Conservation (phyloP, 2,888 invertebrate genomes). For the Euspilapteryx auroguttella region DNA sequence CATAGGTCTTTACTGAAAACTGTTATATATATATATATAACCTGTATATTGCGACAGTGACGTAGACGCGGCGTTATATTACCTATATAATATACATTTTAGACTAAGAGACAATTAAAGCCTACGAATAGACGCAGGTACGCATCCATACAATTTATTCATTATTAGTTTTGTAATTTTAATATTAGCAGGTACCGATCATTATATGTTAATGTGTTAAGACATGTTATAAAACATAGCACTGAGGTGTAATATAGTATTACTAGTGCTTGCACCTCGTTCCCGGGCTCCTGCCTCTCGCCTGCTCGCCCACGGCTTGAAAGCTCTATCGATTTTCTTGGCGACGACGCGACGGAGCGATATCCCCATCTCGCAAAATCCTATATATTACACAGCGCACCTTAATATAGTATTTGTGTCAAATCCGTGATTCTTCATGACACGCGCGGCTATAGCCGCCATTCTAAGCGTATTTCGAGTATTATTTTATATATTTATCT, state of each 20-base stretch:
- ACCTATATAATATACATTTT: constrained; percentile 51
- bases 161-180: constrained; percentile 23
- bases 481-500: constrained; percentile 4
- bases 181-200: constrained; percentile 49
- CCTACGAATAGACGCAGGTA: constrained; percentile 58
- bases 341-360: too few relatives aligned
- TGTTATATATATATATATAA: too few relatives aligned
- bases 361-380: too few relatives aligned
- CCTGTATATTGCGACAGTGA: constrained; percentile 10
- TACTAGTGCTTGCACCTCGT: constrained; percentile 51
- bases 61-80: constrained; percentile 17
- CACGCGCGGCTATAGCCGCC: too few relatives aligned
- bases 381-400: too few relatives aligned
- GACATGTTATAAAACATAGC: too few relatives aligned
- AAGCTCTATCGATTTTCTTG: constrained; percentile 43
- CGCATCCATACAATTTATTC: constrained; percentile 61
- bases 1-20: constrained; percentile 46
- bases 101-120: constrained; percentile 59
- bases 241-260: too few relatives aligned
- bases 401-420: constrained; percentile 12
- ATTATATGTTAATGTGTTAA: too few relatives aligned
- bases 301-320: too few relatives aligned
- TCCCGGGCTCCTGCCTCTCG: too few relatives aligned
- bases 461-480: constrained; percentile 12
- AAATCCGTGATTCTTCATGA: constrained; percentile 15